Evolutionary conservation across 1,140 invertebrate species (phyloP).

Genomic region (Achroia grisella): DNA sequence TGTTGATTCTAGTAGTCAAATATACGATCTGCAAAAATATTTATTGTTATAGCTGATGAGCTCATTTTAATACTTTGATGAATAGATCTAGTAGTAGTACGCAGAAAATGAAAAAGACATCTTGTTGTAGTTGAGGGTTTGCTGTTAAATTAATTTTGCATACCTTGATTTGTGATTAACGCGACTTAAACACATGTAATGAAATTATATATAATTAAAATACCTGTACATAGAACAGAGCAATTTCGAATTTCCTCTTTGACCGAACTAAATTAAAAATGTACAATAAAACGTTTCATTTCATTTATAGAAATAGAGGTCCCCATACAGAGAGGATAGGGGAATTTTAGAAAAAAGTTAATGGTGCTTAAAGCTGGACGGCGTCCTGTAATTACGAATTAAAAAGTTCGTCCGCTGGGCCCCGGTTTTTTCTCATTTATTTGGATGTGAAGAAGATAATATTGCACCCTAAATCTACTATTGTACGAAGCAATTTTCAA

Average conservation of each 20-base stretch:
- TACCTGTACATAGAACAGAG: too few species aligned
- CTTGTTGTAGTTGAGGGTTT: too few species aligned
- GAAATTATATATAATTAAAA: too few species aligned
- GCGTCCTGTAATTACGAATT: conserved; percentile 71
- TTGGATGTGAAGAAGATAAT: conserved; percentile 62
- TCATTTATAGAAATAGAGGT: conserved; percentile 22
- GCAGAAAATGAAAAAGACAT: too few species aligned
- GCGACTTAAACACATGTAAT: too few species aligned
- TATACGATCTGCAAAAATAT: too few species aligned
- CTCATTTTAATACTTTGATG: too few species aligned
- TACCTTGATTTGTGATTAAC: too few species aligned
- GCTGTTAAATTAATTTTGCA: too few species aligned
- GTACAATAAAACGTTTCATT: conserved; percentile 35
- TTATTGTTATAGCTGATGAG: too few species aligned
- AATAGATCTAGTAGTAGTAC: too few species aligned
- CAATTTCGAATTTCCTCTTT: not conserved
- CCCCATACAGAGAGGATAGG: conserved; percentile 21
- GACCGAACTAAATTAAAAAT: conserved; percentile 26
- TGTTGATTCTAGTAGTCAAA: too few species aligned
- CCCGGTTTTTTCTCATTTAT: conserved; percentile 69
- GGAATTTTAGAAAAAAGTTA: conserved; percentile 65
- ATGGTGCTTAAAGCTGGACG: conserved; percentile 66
- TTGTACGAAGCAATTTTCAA: conserved; percentile 12
- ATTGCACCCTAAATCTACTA: conserved; percentile 52
- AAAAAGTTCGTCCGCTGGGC: conserved; percentile 65